phyloP scores from a whole-genome alignment of 1,140 invertebrate genomes.

The Metopolophium dirhodum region DNA sequence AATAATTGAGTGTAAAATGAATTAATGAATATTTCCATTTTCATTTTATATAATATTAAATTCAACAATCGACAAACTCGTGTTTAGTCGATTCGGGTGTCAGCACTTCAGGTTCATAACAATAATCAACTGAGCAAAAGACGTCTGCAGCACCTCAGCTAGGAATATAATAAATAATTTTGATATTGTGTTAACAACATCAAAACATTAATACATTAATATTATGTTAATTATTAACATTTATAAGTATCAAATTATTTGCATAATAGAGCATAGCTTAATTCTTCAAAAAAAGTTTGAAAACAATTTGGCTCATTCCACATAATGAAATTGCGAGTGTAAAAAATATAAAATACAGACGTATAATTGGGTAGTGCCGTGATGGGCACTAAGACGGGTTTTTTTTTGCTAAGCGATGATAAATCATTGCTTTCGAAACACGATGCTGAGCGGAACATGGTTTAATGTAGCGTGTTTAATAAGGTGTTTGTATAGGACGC shows the following conservation, averaged over 20 bases:
- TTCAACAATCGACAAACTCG: neutral
- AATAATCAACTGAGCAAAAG: no score
- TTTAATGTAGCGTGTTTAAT: neutral
- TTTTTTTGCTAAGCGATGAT: neutral
- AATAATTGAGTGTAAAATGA: neutral
- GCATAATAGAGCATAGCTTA: neutral
- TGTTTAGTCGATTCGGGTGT: neutral
- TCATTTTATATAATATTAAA: neutral
- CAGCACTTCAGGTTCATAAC: no score
- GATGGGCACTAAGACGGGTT: neutral
- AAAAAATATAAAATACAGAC: neutral
- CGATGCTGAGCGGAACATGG: neutral
- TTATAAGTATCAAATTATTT: neutral
- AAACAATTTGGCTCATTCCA: neutral
- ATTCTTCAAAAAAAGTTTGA: neutral
- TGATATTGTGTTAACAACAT: neutral
- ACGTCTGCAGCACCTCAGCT: neutral
- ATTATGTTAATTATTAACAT: neutral
- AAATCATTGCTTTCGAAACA: neutral
- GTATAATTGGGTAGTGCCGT: neutral
- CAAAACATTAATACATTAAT: neutral
- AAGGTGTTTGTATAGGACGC: neutral
- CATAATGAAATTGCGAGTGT: neutral
- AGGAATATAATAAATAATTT: neutral
- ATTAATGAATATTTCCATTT: neutral